Base-by-base conservation (phyloP, 2,888 invertebrate species). In the Drosophila prolongata region DNA sequence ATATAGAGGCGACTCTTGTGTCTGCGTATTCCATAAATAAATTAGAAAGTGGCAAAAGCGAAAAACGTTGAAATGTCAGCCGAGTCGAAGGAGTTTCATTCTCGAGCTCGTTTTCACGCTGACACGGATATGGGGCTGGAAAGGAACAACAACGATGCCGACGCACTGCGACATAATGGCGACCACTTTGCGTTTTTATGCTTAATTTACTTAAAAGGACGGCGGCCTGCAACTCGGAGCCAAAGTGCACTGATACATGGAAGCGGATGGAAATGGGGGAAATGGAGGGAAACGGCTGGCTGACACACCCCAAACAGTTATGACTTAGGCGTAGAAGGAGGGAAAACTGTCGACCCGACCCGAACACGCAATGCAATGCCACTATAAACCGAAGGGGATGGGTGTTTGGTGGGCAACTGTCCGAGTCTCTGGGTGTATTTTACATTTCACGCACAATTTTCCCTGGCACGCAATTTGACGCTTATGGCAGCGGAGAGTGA, bases 381-480 rank as follows among this genome's bases (percentile, higher is more conserved):
- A 61, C n/a, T 9, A 27, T 30, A 10, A 30, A 8, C 30, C 8
- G 30, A 30, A 27, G 1, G 6, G 24, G 13, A 5, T 1, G 38
- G 37, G 34, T 24, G 52, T 27, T 6, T 14, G n/a, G 40, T 11
- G 46, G 44, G 30, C 34, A 34, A 47, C 55, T 50, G 40, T 44
- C 38, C 55, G 55, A 40, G 35, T 37, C 64, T 44, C 44, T 65
- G 62, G 70, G 76, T 81, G 79, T 81, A 89, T 80, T 90, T 89
- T 80, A 89, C 90, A 90, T 87, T 90, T 90, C 84, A 90, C 90
- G 90, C 90, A 89, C 89, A 90, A 89, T 89, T 86, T 88, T 89
- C 80, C 85, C 77, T 82, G 75, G 80, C 90, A 90, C 90, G 90
- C 90, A 87, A 90, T 87, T 79, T 77, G 76, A 69, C 82, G 87